Percentiles rank a stretch among this genome's conserved stretches.
Conservation (phyloP, 1,140 invertebrate genomes). For the Dinoponera quadriceps region DNA sequence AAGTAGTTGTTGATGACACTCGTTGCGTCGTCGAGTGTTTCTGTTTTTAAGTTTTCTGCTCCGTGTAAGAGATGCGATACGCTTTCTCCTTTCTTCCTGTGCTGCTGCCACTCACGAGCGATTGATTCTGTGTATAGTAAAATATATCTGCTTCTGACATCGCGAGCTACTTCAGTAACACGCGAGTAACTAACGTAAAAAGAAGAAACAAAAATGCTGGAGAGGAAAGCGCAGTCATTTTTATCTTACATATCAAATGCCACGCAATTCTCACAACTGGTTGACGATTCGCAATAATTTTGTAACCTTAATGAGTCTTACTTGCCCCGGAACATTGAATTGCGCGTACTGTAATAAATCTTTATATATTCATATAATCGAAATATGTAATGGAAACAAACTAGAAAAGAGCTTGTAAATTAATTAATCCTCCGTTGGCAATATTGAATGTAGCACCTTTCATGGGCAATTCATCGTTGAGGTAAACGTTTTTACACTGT, state of each 20-base stretch:
- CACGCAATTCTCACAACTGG: neutral
- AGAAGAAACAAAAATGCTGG: neutral
- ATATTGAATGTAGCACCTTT: too few species aligned
- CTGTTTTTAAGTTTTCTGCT: neutral
- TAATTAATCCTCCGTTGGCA: too few species aligned
- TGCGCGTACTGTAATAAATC: too few species aligned
- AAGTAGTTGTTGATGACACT: conserved; percentile 46
- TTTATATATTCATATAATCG: too few species aligned
- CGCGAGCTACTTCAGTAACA: conserved; percentile 13
- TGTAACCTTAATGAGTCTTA: too few species aligned
- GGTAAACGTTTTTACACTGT: too few species aligned
- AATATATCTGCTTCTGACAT: neutral
- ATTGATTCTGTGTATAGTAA: neutral
- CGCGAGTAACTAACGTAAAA: neutral
- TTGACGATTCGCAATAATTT: too few species aligned
- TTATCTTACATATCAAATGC: neutral
- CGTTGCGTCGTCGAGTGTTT: conserved; percentile 20
- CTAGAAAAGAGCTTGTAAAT: too few species aligned
- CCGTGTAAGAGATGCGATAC: neutral
- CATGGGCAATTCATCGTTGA: too few species aligned
- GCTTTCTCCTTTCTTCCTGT: neutral
- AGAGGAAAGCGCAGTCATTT: neutral
- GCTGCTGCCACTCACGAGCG: neutral
- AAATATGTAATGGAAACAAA: too few species aligned
- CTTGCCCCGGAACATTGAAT: too few species aligned